Base-by-base conservation (phyloP, 2,113 vertebrate genomes). In the Lophura nycthemera region DNA sequence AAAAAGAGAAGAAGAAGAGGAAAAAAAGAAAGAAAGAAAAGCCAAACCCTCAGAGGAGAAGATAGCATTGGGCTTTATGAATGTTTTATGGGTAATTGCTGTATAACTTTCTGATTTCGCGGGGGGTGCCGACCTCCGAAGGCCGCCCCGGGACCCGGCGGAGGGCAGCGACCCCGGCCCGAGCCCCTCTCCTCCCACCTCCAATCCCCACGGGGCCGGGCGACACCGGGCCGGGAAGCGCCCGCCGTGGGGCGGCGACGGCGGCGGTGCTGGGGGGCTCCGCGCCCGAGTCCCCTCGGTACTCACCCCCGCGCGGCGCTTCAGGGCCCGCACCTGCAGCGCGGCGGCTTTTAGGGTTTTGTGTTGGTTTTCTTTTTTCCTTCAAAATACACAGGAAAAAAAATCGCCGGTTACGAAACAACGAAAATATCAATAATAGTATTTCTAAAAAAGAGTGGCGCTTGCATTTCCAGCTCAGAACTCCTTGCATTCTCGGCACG, bases 1-100 rank as follows among this genome's bases (percentile, higher is more conserved):
- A 86, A 60, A 11, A 48, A 18, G 2, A 48, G 17, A 22, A 12
- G 4, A 5, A 4, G 15, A 7, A 7, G 8, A 89, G 83, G 63
- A 11, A 48, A 29, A 3, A 43, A 27, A 22, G 16, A 6, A 5
- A 4, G 18, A 7, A 30, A 22, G 86, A 75, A 25, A 79, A 45
- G 48, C 75, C 74, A 95, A 60, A 89, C n/a, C 96, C 97, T 98
- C 95, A 8, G 96, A 95, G 96, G 91, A 96, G 74, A 89, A 43
- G 77, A 96, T 93, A 92, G 93, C 95, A 93, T 81, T 48, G 90
- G 86, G 57, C 72, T 76, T 96, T 89, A 97, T 96, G 92, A 98
- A 96, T 97, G 97, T 97, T 97, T 97, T 96, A 97, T 97, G 95
- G 94, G 96, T 97, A 96, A 98, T 98, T 98, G 93, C 91, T 96